These are phyloP conservation scores for Caracal caracal DNA, from an alignment of 2,113 vertebrate species.

Conservation along the genomic window DNA sequence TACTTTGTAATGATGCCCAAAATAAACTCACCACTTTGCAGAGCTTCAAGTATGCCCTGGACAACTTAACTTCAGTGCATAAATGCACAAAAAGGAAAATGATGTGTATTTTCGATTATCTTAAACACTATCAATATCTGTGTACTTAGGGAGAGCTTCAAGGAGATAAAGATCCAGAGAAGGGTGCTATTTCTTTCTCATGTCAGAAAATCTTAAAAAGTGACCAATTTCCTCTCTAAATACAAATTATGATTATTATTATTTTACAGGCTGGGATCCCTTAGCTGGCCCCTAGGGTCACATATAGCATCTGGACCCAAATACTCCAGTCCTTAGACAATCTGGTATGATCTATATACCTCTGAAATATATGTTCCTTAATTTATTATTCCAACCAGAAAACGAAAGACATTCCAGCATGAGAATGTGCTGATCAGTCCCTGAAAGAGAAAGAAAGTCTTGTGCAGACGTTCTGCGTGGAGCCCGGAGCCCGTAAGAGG, in stretches of 20 bases:
- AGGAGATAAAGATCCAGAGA: conserved; percentile 40
- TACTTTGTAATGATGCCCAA: background rate
- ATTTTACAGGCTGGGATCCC: conserved; percentile 41
- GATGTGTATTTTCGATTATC: background rate
- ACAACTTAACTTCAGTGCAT: background rate
- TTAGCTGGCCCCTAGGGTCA: background rate
- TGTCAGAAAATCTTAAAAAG: conserved; percentile 49
- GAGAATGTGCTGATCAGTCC: background rate
- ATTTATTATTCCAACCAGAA: conserved; percentile 34
- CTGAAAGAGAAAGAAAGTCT: conserved; percentile 25
- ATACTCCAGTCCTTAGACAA: background rate
- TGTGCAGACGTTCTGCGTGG: background rate
- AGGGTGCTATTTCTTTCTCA: conserved; percentile 42
- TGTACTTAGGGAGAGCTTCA: background rate
- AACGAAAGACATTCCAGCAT: conserved; percentile 14
- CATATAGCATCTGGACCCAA: conserved; percentile 14
- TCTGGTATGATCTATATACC: background rate
- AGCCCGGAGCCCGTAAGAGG: background rate
- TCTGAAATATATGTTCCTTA: conserved; percentile 31
- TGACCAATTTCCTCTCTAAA: conserved; percentile 46
- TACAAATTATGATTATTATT: conserved; percentile 49
- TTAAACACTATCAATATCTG: background rate
- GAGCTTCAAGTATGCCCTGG: background rate
- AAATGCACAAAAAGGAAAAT: conserved; percentile 15
- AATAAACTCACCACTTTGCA: background rate